Conservation (phyloP, 37 sponge, comb jelly and placozoan species). For the Diacarnus erythraeanus region DNA sequence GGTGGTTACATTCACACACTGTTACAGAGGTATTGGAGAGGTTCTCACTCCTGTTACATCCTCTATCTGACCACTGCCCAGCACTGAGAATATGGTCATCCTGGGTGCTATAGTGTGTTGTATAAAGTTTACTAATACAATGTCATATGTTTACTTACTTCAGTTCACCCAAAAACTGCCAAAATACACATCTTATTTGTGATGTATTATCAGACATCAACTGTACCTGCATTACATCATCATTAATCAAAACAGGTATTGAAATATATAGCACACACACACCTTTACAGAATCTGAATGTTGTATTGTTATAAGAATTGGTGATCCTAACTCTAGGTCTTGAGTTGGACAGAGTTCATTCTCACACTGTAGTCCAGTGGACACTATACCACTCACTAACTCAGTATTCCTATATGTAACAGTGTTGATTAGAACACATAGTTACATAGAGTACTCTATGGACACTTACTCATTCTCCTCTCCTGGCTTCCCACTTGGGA, state of each 20-base stretch:
- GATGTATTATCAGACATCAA: not conserved
- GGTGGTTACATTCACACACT: slow-evolving; percentile 59
- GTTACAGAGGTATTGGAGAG: slow-evolving; percentile 15
- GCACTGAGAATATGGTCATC: not conserved
- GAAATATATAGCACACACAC: too few species aligned
- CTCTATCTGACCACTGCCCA: slow-evolving; percentile 29
- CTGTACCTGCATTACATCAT: not conserved
- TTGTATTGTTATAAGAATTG: not conserved
- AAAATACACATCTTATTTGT: not conserved
- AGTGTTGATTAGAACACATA: too few species aligned
- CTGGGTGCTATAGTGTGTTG: not conserved
- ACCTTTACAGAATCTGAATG: not conserved
- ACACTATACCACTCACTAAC: not conserved
- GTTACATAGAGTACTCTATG: too few species aligned
- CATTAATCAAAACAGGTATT: not conserved
- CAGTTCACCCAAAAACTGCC: not conserved
- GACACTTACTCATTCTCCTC: not conserved
- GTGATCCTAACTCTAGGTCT: not conserved
- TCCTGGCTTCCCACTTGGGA: not conserved
- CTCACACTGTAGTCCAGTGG: not conserved
- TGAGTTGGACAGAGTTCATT: not conserved
- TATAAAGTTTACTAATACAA: not conserved
- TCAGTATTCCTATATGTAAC: too few species aligned
- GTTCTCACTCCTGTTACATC: slow-evolving; percentile 25
- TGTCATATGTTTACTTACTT: not conserved